A percentile compares a stretch with the other conserved stretches of the same genome.
Evolutionary conservation across 2,888 invertebrate species (phyloP).

Genomic region (Megalurothrips usitatus): DNA sequence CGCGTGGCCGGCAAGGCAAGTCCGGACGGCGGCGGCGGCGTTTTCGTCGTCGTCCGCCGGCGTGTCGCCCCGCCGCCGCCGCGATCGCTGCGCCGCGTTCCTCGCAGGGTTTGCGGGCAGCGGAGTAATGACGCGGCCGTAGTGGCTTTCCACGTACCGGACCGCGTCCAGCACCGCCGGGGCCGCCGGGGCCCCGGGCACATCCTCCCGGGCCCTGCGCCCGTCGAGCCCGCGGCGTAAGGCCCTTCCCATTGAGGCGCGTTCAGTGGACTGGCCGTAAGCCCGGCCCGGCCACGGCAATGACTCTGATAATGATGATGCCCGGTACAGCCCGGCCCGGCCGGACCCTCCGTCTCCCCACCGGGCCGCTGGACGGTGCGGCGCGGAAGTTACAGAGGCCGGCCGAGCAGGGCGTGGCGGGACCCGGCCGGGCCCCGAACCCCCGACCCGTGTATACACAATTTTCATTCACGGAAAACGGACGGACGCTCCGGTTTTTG

Average conservation of each 20-base stretch:
- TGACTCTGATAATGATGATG: constrained; percentile 16
- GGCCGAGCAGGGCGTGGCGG: background rate
- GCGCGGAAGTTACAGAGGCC: constrained; percentile 9
- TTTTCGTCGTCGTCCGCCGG: no score
- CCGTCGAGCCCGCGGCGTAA: no score
- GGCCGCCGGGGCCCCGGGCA: background rate
- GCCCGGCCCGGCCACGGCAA: background rate
- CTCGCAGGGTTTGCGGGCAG: no score
- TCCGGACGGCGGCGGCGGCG: no score
- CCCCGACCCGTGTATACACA: background rate
- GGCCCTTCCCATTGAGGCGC: no score
- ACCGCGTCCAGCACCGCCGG: background rate
- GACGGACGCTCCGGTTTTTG: background rate
- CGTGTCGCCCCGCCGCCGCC: no score
- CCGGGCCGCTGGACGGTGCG: background rate
- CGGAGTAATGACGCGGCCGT: background rate
- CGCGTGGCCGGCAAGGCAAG: no score
- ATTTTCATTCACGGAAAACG: constrained; percentile 5
- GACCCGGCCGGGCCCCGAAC: background rate
- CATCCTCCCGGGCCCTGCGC: no score
- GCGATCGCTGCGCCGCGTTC: no score
- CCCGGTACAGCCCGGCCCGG: constrained; percentile 2
- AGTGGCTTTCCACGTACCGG: constrained; percentile 18
- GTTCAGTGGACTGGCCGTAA: no score
- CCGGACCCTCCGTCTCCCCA: background rate